Base-by-base conservation (phyloP, 2,888 invertebrate species). In the Drosophila putrida region DNA sequence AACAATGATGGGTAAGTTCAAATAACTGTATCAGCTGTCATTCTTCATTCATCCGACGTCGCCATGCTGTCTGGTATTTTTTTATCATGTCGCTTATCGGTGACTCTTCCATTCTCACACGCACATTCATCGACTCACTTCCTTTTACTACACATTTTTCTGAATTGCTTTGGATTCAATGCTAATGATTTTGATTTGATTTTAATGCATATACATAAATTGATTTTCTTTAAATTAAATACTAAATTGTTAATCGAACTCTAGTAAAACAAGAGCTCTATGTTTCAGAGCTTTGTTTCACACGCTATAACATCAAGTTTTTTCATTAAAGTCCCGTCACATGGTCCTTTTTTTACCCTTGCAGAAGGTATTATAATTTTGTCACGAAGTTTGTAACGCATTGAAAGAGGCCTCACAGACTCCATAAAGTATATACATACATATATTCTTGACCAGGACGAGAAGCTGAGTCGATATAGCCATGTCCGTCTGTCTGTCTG, bases 1-100 rank as follows among this genome's bases (percentile, higher is more conserved):
- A 63, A 49, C 8, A 39, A 9, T 11, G 41, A 51, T 20, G 44
- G 43, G 75, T 76, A 15, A 75, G 79, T 64, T n/a, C 4, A 47
- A 39, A 35, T 38, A 62, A 55, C 55, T 39, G 62, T 62, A 44
- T 20, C 15, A 36, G 5, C 13, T 20, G 13, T 39, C 36, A 15
- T 60, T 31, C 63, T 51, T n/a, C 4, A 31, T 31, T 46, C 27
- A 28, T 10, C 6, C 25, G 2, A 6, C 11, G 70, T 4, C 63
- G 74, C 62, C 75, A 63, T 53, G 65, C 64, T 51, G 64, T 64
- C 63, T 67, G 35, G 33, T 1, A 33, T 39, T 4, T 11, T 6
- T 43, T 55, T 44, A 44, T 55, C 62, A 47, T 31, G 13, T 15
- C 33, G 62, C 57, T 60, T 46, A 68, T 64, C 74, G n/a, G 27